A percentile compares a stretch with the other conserved stretches of the same genome.
phyloP scores from a whole-genome alignment of 2,113 vertebrate species.

The Charadrius vociferus region DNA sequence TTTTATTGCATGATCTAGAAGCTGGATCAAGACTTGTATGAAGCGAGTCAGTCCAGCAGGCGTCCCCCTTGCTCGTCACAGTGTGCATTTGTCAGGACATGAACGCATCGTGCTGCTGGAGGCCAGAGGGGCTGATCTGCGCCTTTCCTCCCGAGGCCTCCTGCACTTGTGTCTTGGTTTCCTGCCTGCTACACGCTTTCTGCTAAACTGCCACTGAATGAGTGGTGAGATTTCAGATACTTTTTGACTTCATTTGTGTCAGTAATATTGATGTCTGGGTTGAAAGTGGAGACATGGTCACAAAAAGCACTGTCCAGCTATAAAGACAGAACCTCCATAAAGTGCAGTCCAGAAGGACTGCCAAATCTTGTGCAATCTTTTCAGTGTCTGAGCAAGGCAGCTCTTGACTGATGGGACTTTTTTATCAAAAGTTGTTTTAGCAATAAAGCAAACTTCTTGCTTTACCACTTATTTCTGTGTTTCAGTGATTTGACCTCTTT shows the following conservation, averaged over 20 bases:
- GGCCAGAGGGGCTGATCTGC: rapidly evolving
- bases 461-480: not conserved
- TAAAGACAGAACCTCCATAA: not conserved
- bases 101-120: rapidly evolving
- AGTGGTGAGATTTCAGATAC: not conserved
- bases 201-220: rapidly evolving
- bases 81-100: rapidly evolving
- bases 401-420: not conserved
- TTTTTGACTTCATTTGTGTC: not conserved
- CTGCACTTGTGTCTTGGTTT: rapidly evolving
- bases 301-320: not conserved
- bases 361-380: not conserved
- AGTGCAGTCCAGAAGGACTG: not conserved
- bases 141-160: not conserved
- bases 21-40: not conserved
- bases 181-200: not conserved
- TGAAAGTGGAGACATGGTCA: not conserved
- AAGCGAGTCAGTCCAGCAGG: constrained; percentile 1
- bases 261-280: not conserved
- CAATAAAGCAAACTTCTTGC: not conserved
- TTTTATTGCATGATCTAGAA: not conserved
- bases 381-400: not conserved
- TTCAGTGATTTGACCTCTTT: not conserved
- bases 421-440: not conserved
- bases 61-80: not conserved